Evolutionary conservation across 2,113 vertebrate genomes (phyloP).

Genomic region (Petrocephalus microphthalmus): DNA sequence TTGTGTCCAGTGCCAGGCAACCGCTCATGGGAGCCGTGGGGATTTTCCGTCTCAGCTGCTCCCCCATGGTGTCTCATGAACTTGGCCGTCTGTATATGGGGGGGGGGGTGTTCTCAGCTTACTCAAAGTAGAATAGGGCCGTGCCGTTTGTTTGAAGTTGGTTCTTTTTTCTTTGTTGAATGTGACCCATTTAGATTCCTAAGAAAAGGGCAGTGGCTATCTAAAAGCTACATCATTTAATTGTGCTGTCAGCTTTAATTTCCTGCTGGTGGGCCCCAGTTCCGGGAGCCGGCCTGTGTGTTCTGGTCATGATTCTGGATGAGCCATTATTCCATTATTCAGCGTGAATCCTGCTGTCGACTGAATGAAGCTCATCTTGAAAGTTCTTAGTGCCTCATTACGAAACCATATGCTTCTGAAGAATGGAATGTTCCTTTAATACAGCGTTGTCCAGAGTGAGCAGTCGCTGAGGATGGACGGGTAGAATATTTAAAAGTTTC

Average conservation of each 20-base stretch:
- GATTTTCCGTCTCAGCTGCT: conserved; percentile 6
- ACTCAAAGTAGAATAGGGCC: neutral
- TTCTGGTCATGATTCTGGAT: neutral
- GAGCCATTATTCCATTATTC: neutral
- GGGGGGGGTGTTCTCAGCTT: neutral
- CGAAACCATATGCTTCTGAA: neutral
- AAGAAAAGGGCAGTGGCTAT: neutral
- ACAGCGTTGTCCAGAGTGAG: neutral
- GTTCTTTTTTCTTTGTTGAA: neutral
- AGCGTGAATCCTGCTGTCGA: neutral
- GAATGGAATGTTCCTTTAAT: neutral
- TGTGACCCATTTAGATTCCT: neutral
- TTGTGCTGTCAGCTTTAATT: neutral
- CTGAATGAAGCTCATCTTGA: neutral
- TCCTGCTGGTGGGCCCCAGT: neutral
- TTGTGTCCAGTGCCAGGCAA: conserved; percentile 5
- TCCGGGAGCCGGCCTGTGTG: neutral
- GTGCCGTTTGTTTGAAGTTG: neutral
- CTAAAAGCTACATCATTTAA: neutral
- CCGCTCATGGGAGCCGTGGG: neutral
- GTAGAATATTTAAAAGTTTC: neutral
- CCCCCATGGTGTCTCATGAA: neutral
- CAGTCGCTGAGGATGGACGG: neutral
- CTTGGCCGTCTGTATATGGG: neutral
- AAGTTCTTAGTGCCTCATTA: neutral